phyloP scores from a whole-genome alignment of 1,140 invertebrate genomes.

The Pachyrhynchus sulphureomaculatus region DNA sequence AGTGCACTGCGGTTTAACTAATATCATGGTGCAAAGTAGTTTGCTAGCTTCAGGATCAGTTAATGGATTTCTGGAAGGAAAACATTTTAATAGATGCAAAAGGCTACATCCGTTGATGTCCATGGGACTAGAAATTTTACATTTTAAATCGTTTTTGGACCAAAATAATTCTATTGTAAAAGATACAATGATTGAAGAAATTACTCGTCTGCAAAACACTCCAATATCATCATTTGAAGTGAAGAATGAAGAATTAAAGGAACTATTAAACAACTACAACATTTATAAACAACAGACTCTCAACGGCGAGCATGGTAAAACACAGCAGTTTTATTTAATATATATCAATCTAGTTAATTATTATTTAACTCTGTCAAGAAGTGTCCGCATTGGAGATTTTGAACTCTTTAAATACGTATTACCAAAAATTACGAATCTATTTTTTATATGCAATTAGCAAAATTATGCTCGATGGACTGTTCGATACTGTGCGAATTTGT shows the following conservation, averaged over 20 bases:
- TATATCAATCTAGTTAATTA: constrained; percentile 42
- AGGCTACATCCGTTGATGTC: constrained; percentile 43
- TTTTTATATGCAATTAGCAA: constrained; percentile 20
- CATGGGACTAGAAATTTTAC: constrained; percentile 41
- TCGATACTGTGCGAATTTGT: constrained; percentile 16
- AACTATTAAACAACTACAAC: constrained; percentile 36
- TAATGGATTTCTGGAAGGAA: constrained; percentile 45
- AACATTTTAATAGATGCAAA: constrained; percentile 49
- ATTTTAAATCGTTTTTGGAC: constrained; percentile 27
- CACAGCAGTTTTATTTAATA: constrained; percentile 42
- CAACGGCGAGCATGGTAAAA: constrained; percentile 44
- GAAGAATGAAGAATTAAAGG: constrained; percentile 16
- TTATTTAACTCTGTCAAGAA: constrained; percentile 35
- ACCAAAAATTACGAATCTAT: constrained; percentile 23
- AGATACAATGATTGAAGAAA: no score
- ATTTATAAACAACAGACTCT: constrained; percentile 36
- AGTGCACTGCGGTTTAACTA: no score
- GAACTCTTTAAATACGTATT: constrained; percentile 28
- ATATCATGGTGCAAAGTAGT: constrained; percentile 45
- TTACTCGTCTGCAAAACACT: no score
- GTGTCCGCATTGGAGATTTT: constrained; percentile 42
- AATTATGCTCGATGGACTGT: constrained; percentile 10
- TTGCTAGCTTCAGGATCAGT: constrained; percentile 45
- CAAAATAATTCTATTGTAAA: no score
- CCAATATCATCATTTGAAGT: background rate